phyloP scores from a whole-genome alignment of 2,797 vertebrate species.

The Todus mexicanus region DNA sequence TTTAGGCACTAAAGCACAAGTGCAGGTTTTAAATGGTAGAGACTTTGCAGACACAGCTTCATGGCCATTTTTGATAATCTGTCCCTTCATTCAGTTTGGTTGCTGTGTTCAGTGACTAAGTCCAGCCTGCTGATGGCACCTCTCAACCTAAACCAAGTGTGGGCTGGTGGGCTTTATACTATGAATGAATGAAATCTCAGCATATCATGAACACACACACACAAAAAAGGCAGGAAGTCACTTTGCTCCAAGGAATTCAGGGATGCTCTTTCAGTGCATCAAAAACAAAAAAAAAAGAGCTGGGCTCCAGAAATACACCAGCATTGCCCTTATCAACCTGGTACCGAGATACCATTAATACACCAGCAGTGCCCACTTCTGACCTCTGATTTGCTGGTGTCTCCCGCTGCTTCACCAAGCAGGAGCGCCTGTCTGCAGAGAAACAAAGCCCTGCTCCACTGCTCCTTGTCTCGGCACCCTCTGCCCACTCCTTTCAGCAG shows the following conservation, averaged over 20 bases:
- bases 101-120: background rate
- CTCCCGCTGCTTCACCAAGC: background rate
- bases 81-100: background rate
- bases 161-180: background rate
- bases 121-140: background rate
- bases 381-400: background rate
- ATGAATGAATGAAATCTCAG: fast-evolving
- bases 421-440: background rate
- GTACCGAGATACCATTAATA: background rate
- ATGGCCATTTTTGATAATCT: background rate
- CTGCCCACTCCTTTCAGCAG: background rate
- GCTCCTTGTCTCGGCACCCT: background rate
- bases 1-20: background rate
- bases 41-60: background rate
- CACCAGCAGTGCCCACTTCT: background rate
- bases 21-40: background rate
- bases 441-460: background rate
- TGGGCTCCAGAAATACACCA: background rate
- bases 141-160: background rate
- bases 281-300: background rate
- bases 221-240: background rate
- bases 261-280: background rate
- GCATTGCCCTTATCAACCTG: background rate
- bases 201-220: background rate
- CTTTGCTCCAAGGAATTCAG: background rate